Percentiles rank a stretch among this genome's conserved stretches.
Evolutionary conservation across 2,888 invertebrate genomes (phyloP).

Genomic region (Cacoxenus indagator): DNA sequence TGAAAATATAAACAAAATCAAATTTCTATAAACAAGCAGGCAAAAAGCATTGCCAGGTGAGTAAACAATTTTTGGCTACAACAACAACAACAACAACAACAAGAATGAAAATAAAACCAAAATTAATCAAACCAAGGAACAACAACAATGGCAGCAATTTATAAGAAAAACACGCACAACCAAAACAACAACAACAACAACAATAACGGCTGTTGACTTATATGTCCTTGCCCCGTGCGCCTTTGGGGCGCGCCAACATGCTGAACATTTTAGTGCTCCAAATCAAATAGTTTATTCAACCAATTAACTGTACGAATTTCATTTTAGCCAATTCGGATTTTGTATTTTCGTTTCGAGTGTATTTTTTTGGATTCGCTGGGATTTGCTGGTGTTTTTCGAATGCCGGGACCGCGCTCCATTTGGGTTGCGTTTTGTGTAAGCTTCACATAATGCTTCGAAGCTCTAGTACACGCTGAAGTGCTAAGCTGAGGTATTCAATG

Average conservation of each 20-base stretch:
- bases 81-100: slow-evolving; percentile 12
- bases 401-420: no score
- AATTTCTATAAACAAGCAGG: slow-evolving; percentile 48
- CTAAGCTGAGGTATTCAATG: no score
- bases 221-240: background rate
- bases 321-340: slow-evolving; percentile 7
- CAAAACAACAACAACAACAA: background rate
- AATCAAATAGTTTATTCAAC: slow-evolving; percentile 12
- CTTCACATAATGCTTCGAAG: no score
- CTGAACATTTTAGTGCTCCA: background rate
- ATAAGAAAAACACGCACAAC: background rate
- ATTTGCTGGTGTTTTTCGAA: no score
- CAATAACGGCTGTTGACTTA: background rate
- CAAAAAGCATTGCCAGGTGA: slow-evolving; percentile 51
- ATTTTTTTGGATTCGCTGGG: background rate
- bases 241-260: background rate
- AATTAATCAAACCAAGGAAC: background rate
- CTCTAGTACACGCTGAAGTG: no score
- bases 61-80: slow-evolving; percentile 41
- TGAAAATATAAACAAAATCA: slow-evolving; percentile 46
- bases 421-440: no score
- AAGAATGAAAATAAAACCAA: background rate
- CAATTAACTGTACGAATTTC: slow-evolving; percentile 11
- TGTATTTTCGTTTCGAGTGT: background rate
- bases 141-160: background rate